phyloP scores from a whole-genome alignment of 2,797 vertebrate species.

The Clamator glandarius region DNA sequence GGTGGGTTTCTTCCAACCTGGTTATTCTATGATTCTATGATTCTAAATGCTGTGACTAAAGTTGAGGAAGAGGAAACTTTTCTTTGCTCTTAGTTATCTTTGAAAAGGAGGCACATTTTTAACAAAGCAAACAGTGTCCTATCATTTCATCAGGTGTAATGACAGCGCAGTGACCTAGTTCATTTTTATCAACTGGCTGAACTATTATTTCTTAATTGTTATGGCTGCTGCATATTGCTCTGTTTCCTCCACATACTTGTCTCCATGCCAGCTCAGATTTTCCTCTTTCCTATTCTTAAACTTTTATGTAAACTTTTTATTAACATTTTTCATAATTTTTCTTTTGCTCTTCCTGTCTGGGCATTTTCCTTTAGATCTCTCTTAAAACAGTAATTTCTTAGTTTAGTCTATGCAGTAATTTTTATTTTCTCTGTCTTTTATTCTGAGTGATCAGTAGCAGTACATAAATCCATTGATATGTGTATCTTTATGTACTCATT shows the following conservation, averaged over 20 bases:
- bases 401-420: not conserved
- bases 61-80: not conserved
- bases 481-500: not conserved
- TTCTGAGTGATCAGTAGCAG: not conserved
- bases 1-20: too few species aligned
- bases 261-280: not conserved
- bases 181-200: not conserved
- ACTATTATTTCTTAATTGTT: not conserved
- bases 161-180: not conserved
- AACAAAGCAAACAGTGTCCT: not conserved
- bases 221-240: not conserved
- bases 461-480: not conserved
- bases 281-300: not conserved
- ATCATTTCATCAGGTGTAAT: not conserved
- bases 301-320: not conserved
- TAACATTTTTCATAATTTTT: not conserved
- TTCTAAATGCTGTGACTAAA: not conserved
- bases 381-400: not conserved
- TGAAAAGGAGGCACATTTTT: not conserved
- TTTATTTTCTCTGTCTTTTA: not conserved
- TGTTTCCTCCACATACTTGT: not conserved
- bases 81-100: not conserved
- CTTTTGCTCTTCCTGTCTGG: not conserved
- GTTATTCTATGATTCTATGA: too few species aligned
- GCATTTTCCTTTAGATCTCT: not conserved